Conservation (phyloP, 2,888 invertebrate species). For the Pollenia labialis region DNA sequence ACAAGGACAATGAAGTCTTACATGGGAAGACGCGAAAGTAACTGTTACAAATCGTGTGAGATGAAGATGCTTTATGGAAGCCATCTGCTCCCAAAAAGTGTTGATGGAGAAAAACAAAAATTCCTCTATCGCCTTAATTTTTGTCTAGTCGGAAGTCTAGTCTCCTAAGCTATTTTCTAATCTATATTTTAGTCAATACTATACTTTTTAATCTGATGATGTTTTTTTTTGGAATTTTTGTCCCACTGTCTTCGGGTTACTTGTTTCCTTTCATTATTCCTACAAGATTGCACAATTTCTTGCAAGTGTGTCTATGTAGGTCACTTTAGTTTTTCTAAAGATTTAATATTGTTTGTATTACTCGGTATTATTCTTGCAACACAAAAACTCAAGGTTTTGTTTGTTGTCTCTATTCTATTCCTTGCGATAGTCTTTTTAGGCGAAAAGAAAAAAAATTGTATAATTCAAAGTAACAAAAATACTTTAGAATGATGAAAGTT, state of each 20-base stretch:
- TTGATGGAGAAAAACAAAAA: too few species aligned
- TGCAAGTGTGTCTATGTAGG: slow-evolving; percentile 42
- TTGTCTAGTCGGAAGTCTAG: too few species aligned
- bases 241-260: background rate
- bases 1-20: too few species aligned
- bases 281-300: slow-evolving; percentile 24
- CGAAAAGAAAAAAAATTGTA: background rate
- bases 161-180: too few species aligned
- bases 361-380: slow-evolving; percentile 27
- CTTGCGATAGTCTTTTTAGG: slow-evolving; percentile 12
- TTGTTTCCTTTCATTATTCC: slow-evolving; percentile 4
- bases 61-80: too few species aligned
- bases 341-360: slow-evolving; percentile 34
- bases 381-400: slow-evolving; percentile 48
- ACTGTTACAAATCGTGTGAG: too few species aligned
- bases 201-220: too few species aligned
- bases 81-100: too few species aligned
- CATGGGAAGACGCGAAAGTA: too few species aligned
- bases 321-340: slow-evolving; percentile 41
- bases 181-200: too few species aligned
- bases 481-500: slow-evolving; percentile 32
- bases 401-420: slow-evolving; percentile 10
- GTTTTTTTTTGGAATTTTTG: background rate
- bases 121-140: too few species aligned
- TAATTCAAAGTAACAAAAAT: slow-evolving; percentile 11